Evolutionary conservation across 2,888 invertebrate genomes (phyloP).

Genomic region (Chrysotoxum bicinctum): DNA sequence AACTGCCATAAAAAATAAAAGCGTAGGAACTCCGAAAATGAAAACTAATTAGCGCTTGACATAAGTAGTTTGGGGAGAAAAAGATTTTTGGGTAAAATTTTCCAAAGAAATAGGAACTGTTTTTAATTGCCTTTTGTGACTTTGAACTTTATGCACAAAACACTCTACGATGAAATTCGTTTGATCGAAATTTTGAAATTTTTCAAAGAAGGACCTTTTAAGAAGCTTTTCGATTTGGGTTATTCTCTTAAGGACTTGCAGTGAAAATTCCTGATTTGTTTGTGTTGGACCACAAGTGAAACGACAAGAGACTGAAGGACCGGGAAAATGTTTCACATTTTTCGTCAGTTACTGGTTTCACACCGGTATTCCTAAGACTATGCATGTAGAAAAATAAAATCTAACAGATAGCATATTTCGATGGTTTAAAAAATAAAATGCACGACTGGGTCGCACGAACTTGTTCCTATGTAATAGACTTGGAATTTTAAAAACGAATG

Average conservation of each 20-base stretch:
- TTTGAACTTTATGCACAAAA: not conserved
- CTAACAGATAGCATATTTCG: no score
- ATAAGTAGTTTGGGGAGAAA: not conserved
- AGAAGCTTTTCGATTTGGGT: not conserved
- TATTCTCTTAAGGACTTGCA: not conserved
- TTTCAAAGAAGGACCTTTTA: not conserved
- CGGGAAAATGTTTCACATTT: no score
- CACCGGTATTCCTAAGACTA: no score
- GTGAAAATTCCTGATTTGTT: not conserved
- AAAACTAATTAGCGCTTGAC: constrained; percentile 19
- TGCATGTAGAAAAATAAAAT: no score
- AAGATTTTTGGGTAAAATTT: not conserved
- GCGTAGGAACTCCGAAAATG: not conserved
- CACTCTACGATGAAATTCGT: not conserved
- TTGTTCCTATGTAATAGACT: no score
- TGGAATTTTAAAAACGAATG: no score
- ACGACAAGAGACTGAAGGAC: no score
- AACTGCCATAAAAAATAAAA: not conserved
- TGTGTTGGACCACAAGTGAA: not conserved
- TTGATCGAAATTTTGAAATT: not conserved
- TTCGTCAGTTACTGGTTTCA: no score
- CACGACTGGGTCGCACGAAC: no score
- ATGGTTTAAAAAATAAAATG: no score
- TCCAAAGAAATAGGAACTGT: not conserved
- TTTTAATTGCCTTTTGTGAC: not conserved